Base-by-base conservation (phyloP, 2,888 invertebrate genomes). In the Cetonia aurata region DNA sequence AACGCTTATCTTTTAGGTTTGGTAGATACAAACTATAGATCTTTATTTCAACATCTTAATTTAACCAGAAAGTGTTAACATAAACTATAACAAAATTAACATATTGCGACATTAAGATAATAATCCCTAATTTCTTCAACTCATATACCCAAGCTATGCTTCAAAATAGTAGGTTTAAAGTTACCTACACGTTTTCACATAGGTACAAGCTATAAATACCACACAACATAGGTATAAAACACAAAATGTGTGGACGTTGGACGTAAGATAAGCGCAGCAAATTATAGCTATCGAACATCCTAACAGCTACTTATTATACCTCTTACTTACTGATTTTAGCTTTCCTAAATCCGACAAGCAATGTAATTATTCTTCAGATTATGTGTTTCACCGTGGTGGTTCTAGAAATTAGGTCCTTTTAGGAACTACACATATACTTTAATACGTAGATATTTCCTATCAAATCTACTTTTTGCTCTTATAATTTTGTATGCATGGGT, bases 271-370 rank as follows among this genome's bases (percentile, higher is more conserved):
- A 37, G 37, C 37, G 8, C 37, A 8, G 37, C 44, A 83, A 83
- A 84, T 84, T 83, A 84, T 80, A 83, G 84, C 83, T 78, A 84
- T 84, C 82, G 73, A 77, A 76, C 77, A 73, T 75, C 76, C 75
- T 76, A 79, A 80, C 80, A 81, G 82, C 82, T 81, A 80, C 82
- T 83, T 81, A 84, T 83, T 83, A 84, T 80, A 76, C 79, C 77
- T 53, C 17, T 80, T 81, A 75, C 81, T 72, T 76, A 76, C 75
- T 74, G 75, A 75, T 75, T 75, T 74, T 73, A 72, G 65, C 73
- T 72, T 73, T 75, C 70, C 56, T 69, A 73, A 73, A 73, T 67
- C 73, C 71, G 71, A 71, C 71, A 73, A 73, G 67, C 67, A 73
- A 71, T 73, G 62, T 73, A 71, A 73, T 73, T 73, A 73, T 67